Evolutionary conservation across 2,888 invertebrate species (phyloP).

Genomic region (Agrilus biguttatus): DNA sequence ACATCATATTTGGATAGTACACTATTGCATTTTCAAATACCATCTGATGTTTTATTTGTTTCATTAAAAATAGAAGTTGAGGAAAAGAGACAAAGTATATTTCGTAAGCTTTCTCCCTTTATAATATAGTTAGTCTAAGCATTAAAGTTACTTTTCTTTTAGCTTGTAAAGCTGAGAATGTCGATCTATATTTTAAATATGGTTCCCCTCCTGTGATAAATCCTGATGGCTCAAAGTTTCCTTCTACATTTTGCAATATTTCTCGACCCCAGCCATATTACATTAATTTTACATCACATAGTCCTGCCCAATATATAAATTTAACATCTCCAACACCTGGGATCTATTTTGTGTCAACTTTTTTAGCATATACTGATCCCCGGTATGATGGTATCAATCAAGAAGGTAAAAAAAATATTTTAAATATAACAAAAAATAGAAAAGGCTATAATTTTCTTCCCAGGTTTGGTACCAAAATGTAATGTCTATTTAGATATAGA

Average conservation of each 20-base stretch:
- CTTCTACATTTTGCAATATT: conserved; percentile 28
- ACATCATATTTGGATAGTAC: conserved; percentile 21
- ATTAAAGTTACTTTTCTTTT: conserved; percentile 7
- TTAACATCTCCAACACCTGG: conserved; percentile 56
- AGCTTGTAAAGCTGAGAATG: conserved; percentile 32
- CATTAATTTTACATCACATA: conserved; percentile 46
- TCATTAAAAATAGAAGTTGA: conserved; percentile 25
- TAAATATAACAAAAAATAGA: background rate
- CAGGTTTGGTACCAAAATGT: conserved; percentile 47
- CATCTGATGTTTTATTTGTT: conserved; percentile 22
- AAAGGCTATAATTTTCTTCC: conserved; percentile 19
- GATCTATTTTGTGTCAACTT: conserved; percentile 67
- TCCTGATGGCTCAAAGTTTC: conserved; percentile 66
- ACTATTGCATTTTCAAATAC: conserved; percentile 25
- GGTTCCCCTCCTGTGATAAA: conserved; percentile 72
- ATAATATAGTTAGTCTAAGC: background rate
- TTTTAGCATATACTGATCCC: conserved; percentile 64
- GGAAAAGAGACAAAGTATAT: conserved; percentile 21
- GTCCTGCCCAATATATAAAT: conserved; percentile 40
- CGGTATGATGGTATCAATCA: conserved; percentile 56
- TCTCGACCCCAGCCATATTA: conserved; percentile 36
- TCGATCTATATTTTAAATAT: conserved; percentile 59
- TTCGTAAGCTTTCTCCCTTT: conserved; percentile 17
- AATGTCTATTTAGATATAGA: conserved; percentile 28
- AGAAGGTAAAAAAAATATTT: conserved; percentile 40